Evolutionary conservation across 2,888 invertebrate species (phyloP).

Genomic region (Stenodema calcarata): DNA sequence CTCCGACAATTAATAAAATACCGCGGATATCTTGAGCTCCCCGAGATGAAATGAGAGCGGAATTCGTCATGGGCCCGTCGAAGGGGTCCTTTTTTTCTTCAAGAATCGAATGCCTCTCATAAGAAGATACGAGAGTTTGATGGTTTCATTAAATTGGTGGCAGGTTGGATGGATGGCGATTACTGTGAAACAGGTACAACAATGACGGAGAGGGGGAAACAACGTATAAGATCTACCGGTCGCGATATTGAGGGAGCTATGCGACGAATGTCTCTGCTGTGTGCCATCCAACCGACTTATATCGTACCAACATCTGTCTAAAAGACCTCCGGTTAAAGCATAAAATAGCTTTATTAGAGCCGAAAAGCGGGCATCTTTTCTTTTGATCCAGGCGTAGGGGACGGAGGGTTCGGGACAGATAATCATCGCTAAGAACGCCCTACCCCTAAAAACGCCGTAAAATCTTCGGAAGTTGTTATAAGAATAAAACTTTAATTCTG

Average conservation of each 20-base stretch:
- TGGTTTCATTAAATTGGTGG: neutral
- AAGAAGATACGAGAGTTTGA: neutral
- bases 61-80: neutral
- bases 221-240: neutral
- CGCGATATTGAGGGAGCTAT: conserved; percentile 16
- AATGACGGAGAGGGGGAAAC: neutral
- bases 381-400: neutral
- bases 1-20: neutral
- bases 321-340: conserved; percentile 7
- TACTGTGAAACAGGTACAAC: neutral
- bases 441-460: neutral
- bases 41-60: neutral
- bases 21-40: neutral
- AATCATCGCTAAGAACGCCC: neutral
- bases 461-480: conserved; percentile 42
- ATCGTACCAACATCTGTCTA: conserved; percentile 3
- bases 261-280: neutral
- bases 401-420: neutral
- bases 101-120: neutral
- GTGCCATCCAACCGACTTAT: neutral
- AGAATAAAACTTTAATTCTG: conserved; percentile 27
- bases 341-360: conserved; percentile 39
- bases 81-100: neutral
- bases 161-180: neutral
- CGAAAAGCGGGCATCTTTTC: neutral